Percentiles rank a stretch among this genome's conserved stretches.
These are phyloP conservation scores for Littorina saxatilis DNA, from an alignment of 1,140 invertebrate species.

Conservation along the genomic window DNA sequence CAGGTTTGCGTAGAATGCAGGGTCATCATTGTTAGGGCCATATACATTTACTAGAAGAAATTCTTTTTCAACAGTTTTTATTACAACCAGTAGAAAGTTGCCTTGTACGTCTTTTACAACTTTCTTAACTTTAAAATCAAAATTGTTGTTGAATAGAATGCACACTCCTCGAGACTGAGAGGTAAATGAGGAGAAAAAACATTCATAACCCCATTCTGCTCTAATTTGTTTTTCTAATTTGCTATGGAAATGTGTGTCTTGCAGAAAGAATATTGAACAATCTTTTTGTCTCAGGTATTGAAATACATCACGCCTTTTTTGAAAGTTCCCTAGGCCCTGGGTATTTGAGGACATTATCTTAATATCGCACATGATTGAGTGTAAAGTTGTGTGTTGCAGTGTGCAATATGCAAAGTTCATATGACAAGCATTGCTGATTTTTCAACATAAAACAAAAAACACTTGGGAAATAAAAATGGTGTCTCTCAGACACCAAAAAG, in stretches of 20 bases:
- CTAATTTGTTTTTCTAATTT: slow-evolving; percentile 37
- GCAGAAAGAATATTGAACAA: slow-evolving; percentile 24
- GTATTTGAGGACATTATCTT: slow-evolving; percentile 1
- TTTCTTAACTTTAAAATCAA: no score
- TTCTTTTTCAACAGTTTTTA: background rate
- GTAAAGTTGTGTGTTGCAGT: no score
- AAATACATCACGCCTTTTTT: background rate
- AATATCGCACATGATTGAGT: no score
- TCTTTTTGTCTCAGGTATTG: no score
- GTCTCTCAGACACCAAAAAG: background rate
- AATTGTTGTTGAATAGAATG: background rate
- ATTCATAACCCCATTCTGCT: slow-evolving; percentile 41
- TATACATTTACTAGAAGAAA: slow-evolving; percentile 16
- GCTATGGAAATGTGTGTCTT: slow-evolving; percentile 45
- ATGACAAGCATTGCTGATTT: no score
- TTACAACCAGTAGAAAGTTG: background rate
- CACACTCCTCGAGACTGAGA: slow-evolving; percentile 42
- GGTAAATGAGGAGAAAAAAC: slow-evolving; percentile 36
- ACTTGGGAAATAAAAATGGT: background rate
- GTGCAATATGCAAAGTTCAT: no score
- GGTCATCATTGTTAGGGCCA: slow-evolving; percentile 45
- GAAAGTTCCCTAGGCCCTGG: background rate
- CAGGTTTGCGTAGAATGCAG: slow-evolving; percentile 39
- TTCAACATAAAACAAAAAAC: background rate
- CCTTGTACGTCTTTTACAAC: background rate